Evolutionary conservation across 30 jellyfish, hydroid and myxozoan species (phyloP).

Genomic region (Pelagia noctiluca): DNA sequence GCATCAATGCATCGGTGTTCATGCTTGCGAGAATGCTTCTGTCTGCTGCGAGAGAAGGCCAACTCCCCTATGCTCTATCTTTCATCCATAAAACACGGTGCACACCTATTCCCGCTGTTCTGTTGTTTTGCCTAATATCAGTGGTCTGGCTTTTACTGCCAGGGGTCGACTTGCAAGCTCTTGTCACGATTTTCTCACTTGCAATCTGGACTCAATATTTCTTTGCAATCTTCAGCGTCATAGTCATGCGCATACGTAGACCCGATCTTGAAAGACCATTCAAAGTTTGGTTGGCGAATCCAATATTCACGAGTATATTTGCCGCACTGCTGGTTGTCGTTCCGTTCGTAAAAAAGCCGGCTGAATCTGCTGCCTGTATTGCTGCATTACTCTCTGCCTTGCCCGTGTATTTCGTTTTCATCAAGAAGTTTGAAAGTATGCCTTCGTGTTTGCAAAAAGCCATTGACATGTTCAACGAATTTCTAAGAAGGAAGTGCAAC

Average conservation of each 20-base stretch:
- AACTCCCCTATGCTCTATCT: constrained; percentile 51
- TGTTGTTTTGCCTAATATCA: neutral
- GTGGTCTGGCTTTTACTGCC: constrained; percentile 13
- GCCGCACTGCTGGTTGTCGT: constrained; percentile 15
- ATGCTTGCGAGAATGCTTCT: constrained; percentile 21
- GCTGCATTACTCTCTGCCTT: constrained; percentile 15
- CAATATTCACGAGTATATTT: constrained; percentile 23
- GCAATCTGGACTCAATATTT: constrained; percentile 55
- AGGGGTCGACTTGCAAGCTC: constrained; percentile 16
- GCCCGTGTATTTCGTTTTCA: constrained; percentile 19
- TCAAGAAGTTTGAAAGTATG: neutral
- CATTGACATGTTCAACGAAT: neutral
- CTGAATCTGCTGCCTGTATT: constrained; percentile 12
- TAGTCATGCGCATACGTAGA: constrained; percentile 2
- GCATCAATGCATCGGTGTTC: constrained; percentile 27
- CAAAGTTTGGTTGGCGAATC: constrained; percentile 65
- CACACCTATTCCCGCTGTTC: constrained; percentile 47
- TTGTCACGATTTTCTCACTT: constrained; percentile 18
- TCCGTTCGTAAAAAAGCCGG: constrained; percentile 38
- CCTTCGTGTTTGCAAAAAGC: neutral
- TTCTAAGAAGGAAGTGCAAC: neutral
- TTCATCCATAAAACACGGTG: constrained; percentile 22
- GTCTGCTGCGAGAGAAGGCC: constrained; percentile 61
- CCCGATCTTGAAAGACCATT: constrained; percentile 55
- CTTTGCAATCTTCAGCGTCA: constrained; percentile 43